Evolutionary conservation across 2,888 invertebrate species (phyloP).

Genomic region (Malachius bipustulatus): DNA sequence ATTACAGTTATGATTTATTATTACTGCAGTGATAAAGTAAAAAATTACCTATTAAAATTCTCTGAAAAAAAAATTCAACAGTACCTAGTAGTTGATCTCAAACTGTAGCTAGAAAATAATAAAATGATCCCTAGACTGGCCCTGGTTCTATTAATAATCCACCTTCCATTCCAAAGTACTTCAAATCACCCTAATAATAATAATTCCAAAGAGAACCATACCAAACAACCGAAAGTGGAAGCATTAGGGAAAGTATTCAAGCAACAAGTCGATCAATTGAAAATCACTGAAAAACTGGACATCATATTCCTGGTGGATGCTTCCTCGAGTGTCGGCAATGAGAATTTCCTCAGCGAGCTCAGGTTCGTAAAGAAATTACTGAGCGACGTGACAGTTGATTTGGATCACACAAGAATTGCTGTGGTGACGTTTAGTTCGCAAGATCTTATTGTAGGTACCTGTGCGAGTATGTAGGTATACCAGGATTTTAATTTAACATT

Average conservation of each 20-base stretch:
- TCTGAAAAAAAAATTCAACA: too few species aligned
- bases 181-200: too few species aligned
- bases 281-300: conserved; percentile 38
- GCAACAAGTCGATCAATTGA: conserved; percentile 41
- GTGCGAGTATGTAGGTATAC: too few species aligned
- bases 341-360: conserved; percentile 53
- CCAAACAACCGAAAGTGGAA: conserved; percentile 42
- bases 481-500: conserved; percentile 4
- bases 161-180: too few species aligned
- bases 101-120: too few species aligned
- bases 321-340: conserved; percentile 54
- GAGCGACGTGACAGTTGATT: conserved; percentile 53
- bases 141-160: too few species aligned
- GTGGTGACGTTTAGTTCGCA: conserved; percentile 53
- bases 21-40: too few species aligned
- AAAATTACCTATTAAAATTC: too few species aligned
- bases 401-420: conserved; percentile 49
- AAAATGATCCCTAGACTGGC: too few species aligned
- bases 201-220: conserved; percentile 37
- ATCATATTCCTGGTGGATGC: conserved; percentile 56
- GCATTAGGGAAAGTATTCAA: conserved; percentile 44
- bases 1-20: too few species aligned
- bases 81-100: too few species aligned
- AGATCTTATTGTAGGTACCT: conserved; percentile 41
- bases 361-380: conserved; percentile 55